Evolutionary conservation across 2,888 invertebrate species (phyloP), one percentile per base, ranked within the genome.

Genomic region (Nemotelus pantherinus): DNA sequence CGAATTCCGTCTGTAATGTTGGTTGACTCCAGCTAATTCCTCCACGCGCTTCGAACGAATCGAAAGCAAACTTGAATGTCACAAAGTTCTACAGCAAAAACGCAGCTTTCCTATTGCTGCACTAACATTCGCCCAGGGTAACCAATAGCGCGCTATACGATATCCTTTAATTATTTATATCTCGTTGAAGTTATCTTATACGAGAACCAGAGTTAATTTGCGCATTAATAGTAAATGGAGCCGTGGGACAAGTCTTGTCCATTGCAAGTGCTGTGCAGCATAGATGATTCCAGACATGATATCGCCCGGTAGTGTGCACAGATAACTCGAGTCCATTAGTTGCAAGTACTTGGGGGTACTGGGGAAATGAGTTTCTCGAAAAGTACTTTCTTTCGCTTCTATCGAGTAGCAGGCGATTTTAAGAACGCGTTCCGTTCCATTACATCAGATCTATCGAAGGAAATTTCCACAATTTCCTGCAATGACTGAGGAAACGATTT

Each of bases 341-440:
- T 70, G 70, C 43, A 43, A 55, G 2, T 55, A 43, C 43, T 43
- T 70, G 43, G 9, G 25, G 6, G 43, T 10, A 10, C 25, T 41
- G 10, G 10, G 7, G 55, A 7, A 53, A 9, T 70, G 53, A 9
- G 10, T 43, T 41, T 44, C 7, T 55, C 41, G 39, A 10, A 53
- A 4, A 5, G 5, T 63, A 5, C 43, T 10, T 41, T 63, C 50
- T 9, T 41, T 9, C 10, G 3, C 10, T 70, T 10, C 43, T 43
- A 41, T 53, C 53, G 55, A 25, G 1, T 55, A 41, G 9, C 70
- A 41, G 63, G 48, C 48, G 63, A 58, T 74, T 63, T 74, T 50
- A 7, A 10, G 48, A 74, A 39, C 60, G 43, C 74, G 74, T 74
- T 74, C 47, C 39, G 63, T 74, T 74, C 60, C 74, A 74, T 74